Conservation (phyloP, 1,140 invertebrate genomes). For the Zaprionus gabonicus region DNA sequence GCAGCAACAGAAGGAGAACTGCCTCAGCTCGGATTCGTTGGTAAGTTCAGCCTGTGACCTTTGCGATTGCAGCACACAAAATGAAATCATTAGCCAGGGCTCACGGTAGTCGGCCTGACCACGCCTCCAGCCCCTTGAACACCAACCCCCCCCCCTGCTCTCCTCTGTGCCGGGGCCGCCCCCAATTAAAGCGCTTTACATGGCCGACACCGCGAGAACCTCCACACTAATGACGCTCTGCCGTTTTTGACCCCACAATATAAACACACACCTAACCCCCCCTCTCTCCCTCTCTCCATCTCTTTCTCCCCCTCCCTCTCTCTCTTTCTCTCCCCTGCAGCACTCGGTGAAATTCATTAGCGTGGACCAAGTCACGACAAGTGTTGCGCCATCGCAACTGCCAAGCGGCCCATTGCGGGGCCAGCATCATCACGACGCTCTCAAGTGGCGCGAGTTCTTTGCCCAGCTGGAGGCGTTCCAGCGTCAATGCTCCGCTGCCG, state of each 20-base stretch:
- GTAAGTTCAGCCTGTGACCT: conserved; percentile 72
- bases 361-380: conserved; percentile 84
- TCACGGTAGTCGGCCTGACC: conserved; percentile 45
- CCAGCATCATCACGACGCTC: conserved; percentile 86
- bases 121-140: conserved; percentile 48
- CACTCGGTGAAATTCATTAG: conserved; percentile 84
- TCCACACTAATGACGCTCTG: conserved; percentile 70
- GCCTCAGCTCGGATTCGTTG: conserved; percentile 44
- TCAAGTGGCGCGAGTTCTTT: conserved; percentile 88
- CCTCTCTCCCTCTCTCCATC: not conserved
- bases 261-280: not conserved
- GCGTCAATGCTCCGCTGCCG: conserved; percentile 85
- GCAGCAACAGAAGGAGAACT: conserved; percentile 3
- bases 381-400: conserved; percentile 82
- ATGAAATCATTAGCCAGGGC: conserved; percentile 61
- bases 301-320: not conserved
- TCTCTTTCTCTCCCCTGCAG: not conserved
- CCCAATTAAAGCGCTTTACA: conserved; percentile 81
- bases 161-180: not conserved
- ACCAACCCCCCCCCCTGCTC: too few species aligned
- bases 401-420: conserved; percentile 85
- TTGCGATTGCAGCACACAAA: conserved; percentile 63
- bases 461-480: conserved; percentile 86
- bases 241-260: conserved; percentile 27
- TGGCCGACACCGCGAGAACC: conserved; percentile 52